Base-by-base conservation (phyloP, 1,140 invertebrate genomes). In the Camponotus pennsylvanicus region DNA sequence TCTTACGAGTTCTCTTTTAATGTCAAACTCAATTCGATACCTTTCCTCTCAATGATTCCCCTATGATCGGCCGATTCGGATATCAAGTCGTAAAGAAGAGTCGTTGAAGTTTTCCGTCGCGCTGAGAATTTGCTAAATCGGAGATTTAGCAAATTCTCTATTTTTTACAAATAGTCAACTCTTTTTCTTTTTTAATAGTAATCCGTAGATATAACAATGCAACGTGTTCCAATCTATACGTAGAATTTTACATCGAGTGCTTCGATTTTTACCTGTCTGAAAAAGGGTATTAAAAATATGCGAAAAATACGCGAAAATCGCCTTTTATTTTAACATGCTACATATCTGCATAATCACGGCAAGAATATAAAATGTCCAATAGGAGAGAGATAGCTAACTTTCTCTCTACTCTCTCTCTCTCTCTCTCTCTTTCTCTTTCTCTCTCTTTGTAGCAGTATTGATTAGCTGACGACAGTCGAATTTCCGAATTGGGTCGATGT, bases 401-500 rank as follows among this genome's bases (percentile, higher is more conserved):
- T 37, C 49, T 59, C 70, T 59, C 32, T n/a, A 1, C 13, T 34
- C 21, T 5, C 37, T 61, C 55, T 77, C 40, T 42, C 9, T 52
- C 52, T 52, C 49, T 52, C 15, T 32, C 55, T 21, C 73, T 61
- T 37, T 40, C 15, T 59, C 32, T 57, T 37, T 40, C 15, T 59
- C 11, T 27, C 55, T 76, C 37, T 55, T 40, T 59, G 57, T 13
- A 6, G 34, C 37, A 32, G 69, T 83, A 83, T 83, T 83, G 79
- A 83, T 83, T 69, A 40, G n/a, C 55, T 32, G 42, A 27, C 52
- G 79, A 57, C 40, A 83, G 73, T 83, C 79, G 79, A 83, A 83
- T 83, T 80, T 83, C 69, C 21, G 55, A 83, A 83, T 83, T 69
- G 55, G 79, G 79, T 83, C 79, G 79, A 73, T 69, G 40, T 83